Conservation (phyloP, 2,888 invertebrate genomes). For the Ophion ventricosus region DNA sequence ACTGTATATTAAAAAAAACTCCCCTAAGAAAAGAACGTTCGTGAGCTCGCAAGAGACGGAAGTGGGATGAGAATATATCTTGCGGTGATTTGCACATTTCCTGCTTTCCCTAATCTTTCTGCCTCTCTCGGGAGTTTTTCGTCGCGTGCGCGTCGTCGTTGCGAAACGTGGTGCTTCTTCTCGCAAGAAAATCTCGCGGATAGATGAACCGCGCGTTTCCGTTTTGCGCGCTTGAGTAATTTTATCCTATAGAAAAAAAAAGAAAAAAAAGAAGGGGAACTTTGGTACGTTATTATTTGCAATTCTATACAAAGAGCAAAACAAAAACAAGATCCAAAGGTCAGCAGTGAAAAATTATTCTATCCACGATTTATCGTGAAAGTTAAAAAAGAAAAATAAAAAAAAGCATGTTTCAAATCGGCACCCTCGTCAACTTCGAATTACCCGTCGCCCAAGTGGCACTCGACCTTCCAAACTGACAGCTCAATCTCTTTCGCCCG, state of each 20-base stretch:
- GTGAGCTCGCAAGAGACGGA: conserved; percentile 42
- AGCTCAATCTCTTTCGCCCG: no score
- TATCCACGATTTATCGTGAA: no score
- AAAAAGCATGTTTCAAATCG: neutral
- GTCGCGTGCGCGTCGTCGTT: conserved; percentile 56
- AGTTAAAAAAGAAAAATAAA: neutral
- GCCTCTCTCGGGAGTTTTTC: conserved; percentile 14
- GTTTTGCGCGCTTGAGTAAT: neutral
- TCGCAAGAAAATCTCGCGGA: conserved; percentile 1
- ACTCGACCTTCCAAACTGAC: no score
- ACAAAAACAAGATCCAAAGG: no score
- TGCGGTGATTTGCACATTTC: conserved; percentile 46
- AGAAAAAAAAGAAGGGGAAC: neutral
- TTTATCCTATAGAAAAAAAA: neutral
- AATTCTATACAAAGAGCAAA: no score
- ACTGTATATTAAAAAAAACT: neutral
- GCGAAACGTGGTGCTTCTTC: conserved; percentile 43
- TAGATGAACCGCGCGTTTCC: neutral
- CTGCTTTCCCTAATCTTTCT: conserved; percentile 56
- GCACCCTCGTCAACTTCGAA: no score
- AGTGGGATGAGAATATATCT: conserved; percentile 45
- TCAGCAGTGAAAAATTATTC: no score
- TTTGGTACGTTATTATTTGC: neutral
- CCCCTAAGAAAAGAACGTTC: neutral
- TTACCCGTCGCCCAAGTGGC: no score